Conservation (phyloP, 2,113 vertebrate species). For the Dromiciops gliroides region DNA sequence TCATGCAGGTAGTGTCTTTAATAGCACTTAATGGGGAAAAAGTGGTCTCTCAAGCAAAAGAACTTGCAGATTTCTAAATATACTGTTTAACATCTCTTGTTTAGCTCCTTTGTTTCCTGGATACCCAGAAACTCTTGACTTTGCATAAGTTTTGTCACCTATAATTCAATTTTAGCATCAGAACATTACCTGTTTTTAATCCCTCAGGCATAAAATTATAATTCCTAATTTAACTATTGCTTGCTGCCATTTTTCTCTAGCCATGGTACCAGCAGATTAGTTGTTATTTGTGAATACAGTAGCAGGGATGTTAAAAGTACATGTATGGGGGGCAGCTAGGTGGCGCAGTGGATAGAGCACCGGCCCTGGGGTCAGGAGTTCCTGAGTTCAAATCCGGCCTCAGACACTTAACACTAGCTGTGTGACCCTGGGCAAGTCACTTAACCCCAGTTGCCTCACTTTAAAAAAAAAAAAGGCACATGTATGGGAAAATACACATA, state of each 20-base stretch:
- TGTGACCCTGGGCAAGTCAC: no score
- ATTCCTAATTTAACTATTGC: neutral
- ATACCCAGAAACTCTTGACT: neutral
- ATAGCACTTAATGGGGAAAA: neutral
- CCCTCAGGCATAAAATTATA: neutral
- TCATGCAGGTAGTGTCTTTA: constrained; percentile 21
- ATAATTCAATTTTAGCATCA: neutral
- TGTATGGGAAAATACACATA: neutral
- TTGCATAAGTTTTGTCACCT: neutral
- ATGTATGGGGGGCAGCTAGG: no score
- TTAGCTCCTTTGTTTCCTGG: neutral
- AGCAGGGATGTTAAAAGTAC: no score
- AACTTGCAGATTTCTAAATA: neutral
- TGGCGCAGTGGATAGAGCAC: no score
- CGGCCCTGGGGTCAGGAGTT: no score
- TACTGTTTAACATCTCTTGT: neutral
- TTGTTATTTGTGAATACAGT: neutral
- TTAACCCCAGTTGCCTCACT: no score
- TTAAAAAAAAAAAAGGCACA: no score
- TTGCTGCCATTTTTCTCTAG: neutral
- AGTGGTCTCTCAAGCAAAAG: neutral
- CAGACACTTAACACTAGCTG: no score
- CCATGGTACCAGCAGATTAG: neutral
- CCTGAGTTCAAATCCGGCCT: no score
- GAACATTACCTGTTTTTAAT: neutral